Evolutionary conservation across 2,797 vertebrate genomes (phyloP).

Genomic region (Gadopsis marmoratus): DNA sequence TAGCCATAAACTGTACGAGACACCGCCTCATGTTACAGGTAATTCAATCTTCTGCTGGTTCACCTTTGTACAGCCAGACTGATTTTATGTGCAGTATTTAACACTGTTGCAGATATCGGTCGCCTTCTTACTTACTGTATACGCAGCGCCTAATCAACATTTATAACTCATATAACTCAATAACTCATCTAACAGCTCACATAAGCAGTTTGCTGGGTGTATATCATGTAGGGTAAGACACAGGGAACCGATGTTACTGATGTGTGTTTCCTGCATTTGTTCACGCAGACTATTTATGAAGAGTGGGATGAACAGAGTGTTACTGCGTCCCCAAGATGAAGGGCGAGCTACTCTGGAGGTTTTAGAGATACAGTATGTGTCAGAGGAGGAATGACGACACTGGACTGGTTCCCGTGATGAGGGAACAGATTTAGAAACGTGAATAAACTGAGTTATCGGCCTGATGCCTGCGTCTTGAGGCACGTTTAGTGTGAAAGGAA

Average conservation of each 20-base stretch:
- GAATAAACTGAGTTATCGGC: neutral
- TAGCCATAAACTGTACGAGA: neutral
- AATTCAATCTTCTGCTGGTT: neutral
- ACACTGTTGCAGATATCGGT: neutral
- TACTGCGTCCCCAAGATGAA: conserved; percentile 9
- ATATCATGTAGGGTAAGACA: conserved; percentile 5
- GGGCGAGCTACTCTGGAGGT: conserved; percentile 24
- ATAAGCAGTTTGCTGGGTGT: neutral
- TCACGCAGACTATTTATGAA: conserved; percentile 48
- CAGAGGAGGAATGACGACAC: conserved; percentile 35
- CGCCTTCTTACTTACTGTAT: neutral
- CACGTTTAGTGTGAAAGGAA: neutral
- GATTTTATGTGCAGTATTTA: neutral
- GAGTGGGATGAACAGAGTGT: conserved; percentile 35
- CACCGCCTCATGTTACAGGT: neutral
- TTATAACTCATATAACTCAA: neutral
- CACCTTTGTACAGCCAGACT: neutral
- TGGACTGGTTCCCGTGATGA: conserved; percentile 13
- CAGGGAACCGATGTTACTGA: conserved; percentile 22
- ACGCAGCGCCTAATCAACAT: neutral
- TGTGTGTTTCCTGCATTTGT: conserved; percentile 46
- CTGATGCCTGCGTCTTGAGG: neutral
- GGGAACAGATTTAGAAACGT: neutral
- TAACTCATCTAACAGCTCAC: neutral
- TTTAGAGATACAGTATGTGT: conserved; percentile 24